phyloP scores from a whole-genome alignment of 2,888 invertebrate species.

The Theretra japonica region DNA sequence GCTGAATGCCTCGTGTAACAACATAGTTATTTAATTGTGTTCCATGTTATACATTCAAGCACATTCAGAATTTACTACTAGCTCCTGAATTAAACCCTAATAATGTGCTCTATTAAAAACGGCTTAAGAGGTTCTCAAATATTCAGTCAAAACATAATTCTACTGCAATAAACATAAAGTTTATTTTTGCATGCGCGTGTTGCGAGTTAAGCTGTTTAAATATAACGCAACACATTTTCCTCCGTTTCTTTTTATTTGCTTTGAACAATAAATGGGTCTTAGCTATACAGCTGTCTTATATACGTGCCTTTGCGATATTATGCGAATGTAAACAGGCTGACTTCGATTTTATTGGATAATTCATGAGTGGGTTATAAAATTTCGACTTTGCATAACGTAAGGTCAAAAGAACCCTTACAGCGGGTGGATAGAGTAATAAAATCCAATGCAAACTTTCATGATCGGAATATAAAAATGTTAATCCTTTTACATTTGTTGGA shows the following conservation, averaged over 20 bases:
- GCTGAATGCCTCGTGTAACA: slow-evolving; percentile 51
- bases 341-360: slow-evolving; percentile 68
- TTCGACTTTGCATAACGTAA: slow-evolving; percentile 57
- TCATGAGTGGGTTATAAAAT: slow-evolving; percentile 61
- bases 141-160: slow-evolving; percentile 45
- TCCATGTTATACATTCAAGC: slow-evolving; percentile 61
- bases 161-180: slow-evolving; percentile 39
- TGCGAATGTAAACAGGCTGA: slow-evolving; percentile 60
- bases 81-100: slow-evolving; percentile 72
- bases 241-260: slow-evolving; percentile 74
- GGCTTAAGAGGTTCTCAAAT: slow-evolving; percentile 39
- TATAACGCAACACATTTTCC: slow-evolving; percentile 53
- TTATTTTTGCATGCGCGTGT: slow-evolving; percentile 37
- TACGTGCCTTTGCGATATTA: slow-evolving; percentile 66
- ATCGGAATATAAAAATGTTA: slow-evolving; percentile 45
- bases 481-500: slow-evolving; percentile 18
- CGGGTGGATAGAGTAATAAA: slow-evolving; percentile 52
- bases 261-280: slow-evolving; percentile 76
- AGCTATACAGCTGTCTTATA: slow-evolving; percentile 66
- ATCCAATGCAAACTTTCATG: slow-evolving; percentile 42
- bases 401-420: slow-evolving; percentile 50
- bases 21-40: slow-evolving; percentile 62
- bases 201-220: slow-evolving; percentile 47
- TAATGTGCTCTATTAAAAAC: slow-evolving; percentile 49
- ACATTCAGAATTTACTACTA: slow-evolving; percentile 71